phyloP scores from a whole-genome alignment of 2,113 vertebrate species.

The Casuarius casuarius region DNA sequence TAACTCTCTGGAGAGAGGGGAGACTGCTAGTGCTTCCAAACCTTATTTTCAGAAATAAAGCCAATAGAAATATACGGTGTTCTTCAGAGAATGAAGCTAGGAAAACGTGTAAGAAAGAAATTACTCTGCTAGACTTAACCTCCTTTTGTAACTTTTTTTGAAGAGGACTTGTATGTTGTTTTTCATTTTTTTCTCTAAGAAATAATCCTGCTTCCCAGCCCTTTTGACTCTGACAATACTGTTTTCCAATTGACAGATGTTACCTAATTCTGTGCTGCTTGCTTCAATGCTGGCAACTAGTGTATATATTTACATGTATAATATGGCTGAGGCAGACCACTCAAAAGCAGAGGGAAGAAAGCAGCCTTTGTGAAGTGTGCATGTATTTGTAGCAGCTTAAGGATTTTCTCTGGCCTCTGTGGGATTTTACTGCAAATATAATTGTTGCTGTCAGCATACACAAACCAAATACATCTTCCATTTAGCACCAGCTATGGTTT shows the following conservation, averaged over 20 bases:
- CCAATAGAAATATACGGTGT: neutral
- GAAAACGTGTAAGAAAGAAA: neutral
- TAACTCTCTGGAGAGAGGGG: constrained; percentile 5
- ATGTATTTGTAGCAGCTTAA: neutral
- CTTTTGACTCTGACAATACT: neutral
- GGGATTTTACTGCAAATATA: neutral
- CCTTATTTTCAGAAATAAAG: constrained; percentile 17
- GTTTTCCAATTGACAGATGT: neutral
- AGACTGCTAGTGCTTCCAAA: neutral
- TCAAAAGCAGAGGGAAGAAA: neutral
- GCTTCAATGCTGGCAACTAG: neutral
- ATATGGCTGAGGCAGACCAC: neutral
- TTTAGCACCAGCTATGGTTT: neutral
- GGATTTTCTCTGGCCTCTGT: neutral
- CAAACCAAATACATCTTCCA: neutral
- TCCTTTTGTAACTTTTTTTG: neutral
- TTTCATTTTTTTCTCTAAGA: neutral
- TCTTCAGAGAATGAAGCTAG: neutral
- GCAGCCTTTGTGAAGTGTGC: neutral
- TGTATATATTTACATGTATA: neutral
- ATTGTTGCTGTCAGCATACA: neutral
- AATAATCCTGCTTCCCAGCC: neutral
- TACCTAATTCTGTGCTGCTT: neutral
- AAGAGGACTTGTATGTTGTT: neutral
- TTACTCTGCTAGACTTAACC: neutral